phyloP scores from a whole-genome alignment of 1,140 invertebrate species.

The Leptinotarsa defecta region DNA sequence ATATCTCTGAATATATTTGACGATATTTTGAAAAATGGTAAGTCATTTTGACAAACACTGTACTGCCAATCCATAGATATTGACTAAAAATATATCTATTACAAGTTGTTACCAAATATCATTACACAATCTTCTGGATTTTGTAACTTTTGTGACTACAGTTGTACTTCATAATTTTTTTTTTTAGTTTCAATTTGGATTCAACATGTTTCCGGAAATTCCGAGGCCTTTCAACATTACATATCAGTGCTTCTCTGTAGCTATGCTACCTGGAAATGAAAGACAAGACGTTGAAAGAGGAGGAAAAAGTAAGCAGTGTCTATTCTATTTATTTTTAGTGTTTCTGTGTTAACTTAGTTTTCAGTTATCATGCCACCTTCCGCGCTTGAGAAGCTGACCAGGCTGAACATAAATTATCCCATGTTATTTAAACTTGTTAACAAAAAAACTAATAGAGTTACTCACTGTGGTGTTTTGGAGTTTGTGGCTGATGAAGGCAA shows the following conservation, averaged over 20 bases:
- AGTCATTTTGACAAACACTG: background rate
- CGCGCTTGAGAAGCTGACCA: conserved; percentile 88
- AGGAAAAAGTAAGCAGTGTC: conserved; percentile 83
- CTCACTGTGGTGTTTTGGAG: conserved; percentile 97
- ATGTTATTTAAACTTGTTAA: conserved; percentile 99
- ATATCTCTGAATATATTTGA: too few relatives aligned
- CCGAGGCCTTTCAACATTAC: conserved; percentile 80
- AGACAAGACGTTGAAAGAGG: conserved; percentile 95
- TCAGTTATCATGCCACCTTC: conserved; percentile 97
- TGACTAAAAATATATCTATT: too few relatives aligned
- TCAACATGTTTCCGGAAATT: conserved; percentile 83
- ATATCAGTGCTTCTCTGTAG: conserved; percentile 92
- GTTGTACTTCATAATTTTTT: background rate
- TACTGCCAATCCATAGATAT: background rate
- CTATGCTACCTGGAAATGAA: conserved; percentile 93
- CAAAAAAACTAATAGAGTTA: conserved; percentile 80
- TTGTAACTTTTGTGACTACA: too few relatives aligned
- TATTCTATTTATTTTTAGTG: background rate
- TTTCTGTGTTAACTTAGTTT: conserved; percentile 38
- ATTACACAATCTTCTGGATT: too few relatives aligned
- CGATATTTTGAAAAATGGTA: background rate
- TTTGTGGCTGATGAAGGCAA: conserved; percentile 99
- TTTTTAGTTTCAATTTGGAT: conserved; percentile 69
- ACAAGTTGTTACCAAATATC: too few relatives aligned
- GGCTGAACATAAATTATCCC: conserved; percentile 96